A percentile compares a stretch with the other conserved stretches of the same genome.
Evolutionary conservation across 2,888 invertebrate genomes (phyloP).

Genomic region (Hymenopus coronatus): DNA sequence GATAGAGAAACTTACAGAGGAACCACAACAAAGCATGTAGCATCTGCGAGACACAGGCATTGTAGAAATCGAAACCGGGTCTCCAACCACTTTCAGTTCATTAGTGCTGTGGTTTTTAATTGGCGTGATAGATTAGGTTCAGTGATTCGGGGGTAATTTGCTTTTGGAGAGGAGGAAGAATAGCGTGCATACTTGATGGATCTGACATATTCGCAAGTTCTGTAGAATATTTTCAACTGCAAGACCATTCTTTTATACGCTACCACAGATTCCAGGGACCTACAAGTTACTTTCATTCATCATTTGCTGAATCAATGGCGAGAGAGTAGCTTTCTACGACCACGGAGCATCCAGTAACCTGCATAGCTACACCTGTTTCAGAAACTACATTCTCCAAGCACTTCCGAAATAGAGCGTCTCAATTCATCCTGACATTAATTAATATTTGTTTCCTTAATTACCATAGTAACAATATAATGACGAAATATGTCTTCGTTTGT

Average conservation of each 20-base stretch:
- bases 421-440: too few species aligned
- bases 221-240: background rate
- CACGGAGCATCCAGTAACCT: background rate
- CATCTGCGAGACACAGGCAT: background rate
- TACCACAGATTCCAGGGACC: background rate
- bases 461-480: too few species aligned
- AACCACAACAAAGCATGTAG: background rate
- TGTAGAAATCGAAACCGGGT: background rate
- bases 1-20: background rate
- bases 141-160: background rate
- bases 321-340: background rate
- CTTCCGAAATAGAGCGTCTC: too few species aligned
- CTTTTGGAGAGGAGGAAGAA: background rate
- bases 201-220: background rate
- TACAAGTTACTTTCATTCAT: background rate
- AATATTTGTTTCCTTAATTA: too few species aligned
- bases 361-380: too few species aligned
- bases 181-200: background rate
- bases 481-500: too few species aligned
- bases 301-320: background rate
- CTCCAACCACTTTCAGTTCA: background rate
- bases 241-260: background rate
- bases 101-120: background rate
- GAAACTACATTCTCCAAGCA: too few species aligned
- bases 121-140: background rate